Base-by-base conservation (phyloP, 2,888 invertebrate genomes). In the Tiliacea citrago region DNA sequence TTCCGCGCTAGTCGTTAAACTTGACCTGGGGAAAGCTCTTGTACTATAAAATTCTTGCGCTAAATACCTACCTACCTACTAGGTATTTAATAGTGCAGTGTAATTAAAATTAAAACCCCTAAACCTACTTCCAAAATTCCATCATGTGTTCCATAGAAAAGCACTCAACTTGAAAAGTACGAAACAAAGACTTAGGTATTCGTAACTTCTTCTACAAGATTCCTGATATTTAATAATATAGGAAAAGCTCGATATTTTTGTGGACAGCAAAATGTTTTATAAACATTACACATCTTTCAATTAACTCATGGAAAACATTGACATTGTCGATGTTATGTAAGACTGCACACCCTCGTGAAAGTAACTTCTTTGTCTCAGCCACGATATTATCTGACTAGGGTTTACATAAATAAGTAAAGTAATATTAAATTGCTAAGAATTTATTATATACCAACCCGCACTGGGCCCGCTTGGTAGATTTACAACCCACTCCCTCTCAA, bases 251-350 rank as follows among this genome's bases (percentile, higher is more conserved):
- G 13, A 21, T 39, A 74, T 62, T 29, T 72, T 16, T 51, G 45
- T 47, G 3, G 10, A 47, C 39, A 12, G 18, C 16, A 21, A 58
- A 51, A 21, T 74, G 49, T 55, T 66, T 80, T 29, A 55, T 73
- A 73, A 80, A 80, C 51, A 74, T 60, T 66, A 62, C 42, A 39
- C 16, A 68, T 67, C 42, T 66, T 68, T 62, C 29, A 72, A 58
- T 58, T 51, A 51, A 58, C 58, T 63, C 42, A 7, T 55, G 39
- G 8, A 68, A 74, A 83, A 80, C 49, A 75, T 75, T 74, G 42
- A 58, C 68, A 66, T 61, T 68, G 18, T n/a, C 10, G 12, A 65
- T 58, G 13, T 77, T 70, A 78, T 45, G 69, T 58, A 49, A 63
- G 45, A 51, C 7, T 73, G 12, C 51, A 55, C 35, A 39, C 12